phyloP scores from a whole-genome alignment of 1,140 invertebrate species.

The Scaptomyza hsui region DNA sequence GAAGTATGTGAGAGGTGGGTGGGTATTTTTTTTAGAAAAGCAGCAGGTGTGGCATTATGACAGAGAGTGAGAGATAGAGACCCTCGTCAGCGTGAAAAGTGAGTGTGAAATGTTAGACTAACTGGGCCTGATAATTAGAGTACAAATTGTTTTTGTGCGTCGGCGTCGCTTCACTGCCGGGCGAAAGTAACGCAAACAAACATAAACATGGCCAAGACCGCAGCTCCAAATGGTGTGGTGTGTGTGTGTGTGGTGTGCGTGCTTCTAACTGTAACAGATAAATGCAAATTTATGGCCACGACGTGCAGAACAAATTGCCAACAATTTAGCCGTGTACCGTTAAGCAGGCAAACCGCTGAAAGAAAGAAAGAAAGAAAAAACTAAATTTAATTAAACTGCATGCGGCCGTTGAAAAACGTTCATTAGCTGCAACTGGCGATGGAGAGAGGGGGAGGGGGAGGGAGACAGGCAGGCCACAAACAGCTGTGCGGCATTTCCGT shows the following conservation, averaged over 20 bases:
- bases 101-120: conserved; percentile 65
- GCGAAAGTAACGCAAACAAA: conserved; percentile 60
- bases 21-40: conserved; percentile 6
- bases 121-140: conserved; percentile 68
- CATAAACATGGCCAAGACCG: conserved; percentile 9
- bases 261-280: conserved; percentile 71
- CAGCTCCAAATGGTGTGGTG: not conserved
- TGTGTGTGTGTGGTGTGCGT: conserved; percentile 37
- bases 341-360: conserved; percentile 36
- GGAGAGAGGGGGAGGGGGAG: not conserved
- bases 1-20: not conserved
- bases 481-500: conserved; percentile 65
- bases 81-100: conserved; percentile 51
- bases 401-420: conserved; percentile 42
- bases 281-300: conserved; percentile 68
- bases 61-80: conserved; percentile 35
- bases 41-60: conserved; percentile 47
- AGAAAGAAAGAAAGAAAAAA: conserved; percentile 18
- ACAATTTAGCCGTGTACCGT: conserved; percentile 73
- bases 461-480: no score
- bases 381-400: conserved; percentile 66
- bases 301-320: conserved; percentile 69
- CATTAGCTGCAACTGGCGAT: conserved; percentile 50
- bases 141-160: conserved; percentile 66
- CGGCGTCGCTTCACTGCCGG: conserved; percentile 62